These are phyloP conservation scores for Phoxinus dragarum DNA, from an alignment of 2,797 vertebrate species.

Conservation along the genomic window DNA sequence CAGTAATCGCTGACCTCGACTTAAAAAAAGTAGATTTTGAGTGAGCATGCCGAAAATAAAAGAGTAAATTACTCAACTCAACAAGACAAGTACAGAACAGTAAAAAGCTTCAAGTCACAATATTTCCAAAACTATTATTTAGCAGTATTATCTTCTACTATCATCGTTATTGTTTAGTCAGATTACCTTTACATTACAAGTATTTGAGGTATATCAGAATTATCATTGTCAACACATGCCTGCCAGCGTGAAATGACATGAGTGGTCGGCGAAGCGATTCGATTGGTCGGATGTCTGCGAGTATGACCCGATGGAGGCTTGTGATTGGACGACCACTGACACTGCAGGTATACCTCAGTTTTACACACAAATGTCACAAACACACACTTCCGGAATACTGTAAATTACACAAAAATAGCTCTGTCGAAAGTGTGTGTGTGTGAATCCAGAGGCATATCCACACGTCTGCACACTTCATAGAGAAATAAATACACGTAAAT, in stretches of 20 bases:
- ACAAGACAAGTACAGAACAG: constrained; percentile 82
- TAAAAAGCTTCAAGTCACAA: constrained; percentile 92
- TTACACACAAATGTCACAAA: constrained; percentile 61
- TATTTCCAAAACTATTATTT: constrained; percentile 90
- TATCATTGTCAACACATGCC: constrained; percentile 93
- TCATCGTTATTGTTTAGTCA: constrained; percentile 85
- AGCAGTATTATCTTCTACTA: constrained; percentile 75
- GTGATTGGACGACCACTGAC: constrained; percentile 56
- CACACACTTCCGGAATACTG: constrained; percentile 70
- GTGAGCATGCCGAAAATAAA: constrained; percentile 67
- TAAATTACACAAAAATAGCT: constrained; percentile 85
- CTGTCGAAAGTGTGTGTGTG: constrained; percentile 68
- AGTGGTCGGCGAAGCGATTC: constrained; percentile 52
- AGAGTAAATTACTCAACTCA: constrained; percentile 69
- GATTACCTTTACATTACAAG: constrained; percentile 97
- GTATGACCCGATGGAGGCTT: constrained; percentile 51
- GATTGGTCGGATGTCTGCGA: constrained; percentile 59
- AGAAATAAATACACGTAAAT: constrained; percentile 33
- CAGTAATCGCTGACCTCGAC: constrained; percentile 39
- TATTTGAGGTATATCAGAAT: constrained; percentile 99
- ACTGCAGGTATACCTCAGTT: constrained; percentile 23
- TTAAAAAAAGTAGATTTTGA: constrained; percentile 12
- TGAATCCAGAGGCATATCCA: constrained; percentile 20
- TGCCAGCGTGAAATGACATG: constrained; percentile 74
- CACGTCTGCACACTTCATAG: constrained; percentile 43